These are phyloP conservation scores for Mercenaria mercenaria DNA, from an alignment of 1,140 invertebrate species.

Conservation along the genomic window DNA sequence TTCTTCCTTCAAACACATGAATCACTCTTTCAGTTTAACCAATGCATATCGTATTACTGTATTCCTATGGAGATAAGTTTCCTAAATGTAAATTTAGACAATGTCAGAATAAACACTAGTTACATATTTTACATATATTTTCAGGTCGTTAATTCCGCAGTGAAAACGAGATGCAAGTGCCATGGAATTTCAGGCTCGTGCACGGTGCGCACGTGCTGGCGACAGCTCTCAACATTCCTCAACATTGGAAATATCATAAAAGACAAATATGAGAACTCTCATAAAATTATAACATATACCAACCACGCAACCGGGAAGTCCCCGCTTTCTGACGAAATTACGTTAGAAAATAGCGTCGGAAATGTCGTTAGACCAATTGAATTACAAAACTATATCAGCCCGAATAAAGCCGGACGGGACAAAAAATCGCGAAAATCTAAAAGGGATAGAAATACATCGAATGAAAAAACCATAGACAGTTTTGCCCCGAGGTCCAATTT, in stretches of 20 bases:
- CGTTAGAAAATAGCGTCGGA: constrained; percentile 59
- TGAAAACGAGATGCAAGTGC: constrained; percentile 92
- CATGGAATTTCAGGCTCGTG: constrained; percentile 98
- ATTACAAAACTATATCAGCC: not conserved
- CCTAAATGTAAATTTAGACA: too few species aligned
- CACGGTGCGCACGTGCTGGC: constrained; percentile 98
- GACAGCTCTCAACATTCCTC: constrained; percentile 94
- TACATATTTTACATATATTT: too few species aligned
- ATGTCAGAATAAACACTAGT: too few species aligned
- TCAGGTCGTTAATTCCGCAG: constrained; percentile 81
- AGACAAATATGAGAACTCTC: constrained; percentile 94
- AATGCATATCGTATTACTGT: too few species aligned
- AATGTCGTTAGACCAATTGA: constrained; percentile 31
- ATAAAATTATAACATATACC: constrained; percentile 87
- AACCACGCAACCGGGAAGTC: constrained; percentile 79
- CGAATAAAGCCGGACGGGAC: constrained; percentile 21
- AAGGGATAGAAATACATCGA: constrained; percentile 29
- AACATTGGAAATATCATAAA: constrained; percentile 93
- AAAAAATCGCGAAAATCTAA: constrained; percentile 56
- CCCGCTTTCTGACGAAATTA: constrained; percentile 51
- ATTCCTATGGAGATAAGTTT: too few species aligned
- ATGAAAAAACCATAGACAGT: constrained; percentile 19
- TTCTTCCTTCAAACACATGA: too few species aligned
- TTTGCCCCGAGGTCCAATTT: constrained; percentile 93
- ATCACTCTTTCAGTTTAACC: too few species aligned